phyloP scores from a whole-genome alignment of 2,888 invertebrate species.

The Caenorhabditis japonica region DNA sequence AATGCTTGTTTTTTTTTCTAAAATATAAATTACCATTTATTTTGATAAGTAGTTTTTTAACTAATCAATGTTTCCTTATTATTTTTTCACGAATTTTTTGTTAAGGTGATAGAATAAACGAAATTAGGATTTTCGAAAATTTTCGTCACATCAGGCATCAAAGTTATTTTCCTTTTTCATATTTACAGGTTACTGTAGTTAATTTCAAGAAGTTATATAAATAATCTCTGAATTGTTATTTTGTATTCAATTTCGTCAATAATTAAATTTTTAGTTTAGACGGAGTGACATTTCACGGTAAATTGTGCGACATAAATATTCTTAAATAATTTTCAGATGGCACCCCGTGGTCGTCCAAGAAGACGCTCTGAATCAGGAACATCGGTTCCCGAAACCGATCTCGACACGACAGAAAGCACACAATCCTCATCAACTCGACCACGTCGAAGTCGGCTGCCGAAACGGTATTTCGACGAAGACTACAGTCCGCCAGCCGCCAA shows the following conservation, averaged over 20 bases:
- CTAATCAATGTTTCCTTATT: not conserved
- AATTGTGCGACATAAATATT: too few species aligned
- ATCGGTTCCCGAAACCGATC: conserved; percentile 10
- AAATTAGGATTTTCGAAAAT: conserved; percentile 14
- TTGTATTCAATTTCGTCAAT: too few species aligned
- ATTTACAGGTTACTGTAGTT: not conserved
- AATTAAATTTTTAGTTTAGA: too few species aligned
- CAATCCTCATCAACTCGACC: conserved; percentile 16
- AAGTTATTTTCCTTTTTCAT: conserved; percentile 2
- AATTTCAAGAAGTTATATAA: too few species aligned
- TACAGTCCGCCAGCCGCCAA: conserved; percentile 26
- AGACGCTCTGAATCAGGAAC: conserved; percentile 24
- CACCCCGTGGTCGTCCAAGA: conserved; percentile 30
- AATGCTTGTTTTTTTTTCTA: too few species aligned
- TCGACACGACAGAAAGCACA: not conserved
- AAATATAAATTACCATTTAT: too few species aligned
- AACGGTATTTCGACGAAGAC: conserved; percentile 41
- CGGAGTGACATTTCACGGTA: too few species aligned
- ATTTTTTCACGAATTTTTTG: not conserved
- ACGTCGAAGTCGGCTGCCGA: conserved; percentile 42
- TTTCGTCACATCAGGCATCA: conserved; percentile 20
- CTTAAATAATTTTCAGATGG: conserved; percentile 38
- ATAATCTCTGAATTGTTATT: too few species aligned
- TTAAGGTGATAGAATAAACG: too few species aligned
- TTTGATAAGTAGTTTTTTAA: too few species aligned